Evolutionary conservation across 2,888 invertebrate genomes (phyloP), one percentile per base, ranked within the genome.

Genomic region (Raillietiella orientalis): DNA sequence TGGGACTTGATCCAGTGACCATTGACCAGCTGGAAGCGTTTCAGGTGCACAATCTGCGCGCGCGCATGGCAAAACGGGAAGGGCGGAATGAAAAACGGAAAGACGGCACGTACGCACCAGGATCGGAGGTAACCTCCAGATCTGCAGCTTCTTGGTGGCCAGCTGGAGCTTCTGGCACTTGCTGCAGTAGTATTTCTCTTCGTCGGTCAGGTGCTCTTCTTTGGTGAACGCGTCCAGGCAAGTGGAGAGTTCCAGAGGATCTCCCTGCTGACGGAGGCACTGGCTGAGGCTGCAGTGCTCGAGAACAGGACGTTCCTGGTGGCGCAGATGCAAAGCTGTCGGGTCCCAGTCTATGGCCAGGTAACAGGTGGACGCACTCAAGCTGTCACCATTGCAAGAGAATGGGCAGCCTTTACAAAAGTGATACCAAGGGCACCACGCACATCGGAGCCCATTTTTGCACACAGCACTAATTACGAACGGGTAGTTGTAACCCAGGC

Each of bases 291-390:
- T 70, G 35, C 56, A 51, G 45, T 82, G 69, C 40, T 72, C 72
- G 16, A 57, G 49, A 50, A 60, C 66, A 31, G n/a, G 49, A 2
- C 66, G 62, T 37, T 62, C 58, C 48, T 72, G 71, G 50, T 75
- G 82, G 20, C 79, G 58, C 37, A 84, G 58, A 50, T 84, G 82
- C 36, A 82, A 53, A 23, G 82, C 79, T 1, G 79, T 79, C 31
- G 77, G 77, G 47, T 84, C 79, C 82, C 84, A 84, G 53, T 84
- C 82, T 32, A 84, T 66, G 32, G 77, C 75, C 34, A 82, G 55
- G 41, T 57, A 50, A 11, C 9, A 33, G 12, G 29, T 27, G 5
- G 30, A 40, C 38, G 14, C 38, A 37, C 32, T 37, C 36, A 30
- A 37, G 31, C 42, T 40, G 14, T 46, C 43, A 30, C 46, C 45